Evolutionary conservation across 2,113 vertebrate genomes (phyloP).

Genomic region (Gobiocypris rarus): DNA sequence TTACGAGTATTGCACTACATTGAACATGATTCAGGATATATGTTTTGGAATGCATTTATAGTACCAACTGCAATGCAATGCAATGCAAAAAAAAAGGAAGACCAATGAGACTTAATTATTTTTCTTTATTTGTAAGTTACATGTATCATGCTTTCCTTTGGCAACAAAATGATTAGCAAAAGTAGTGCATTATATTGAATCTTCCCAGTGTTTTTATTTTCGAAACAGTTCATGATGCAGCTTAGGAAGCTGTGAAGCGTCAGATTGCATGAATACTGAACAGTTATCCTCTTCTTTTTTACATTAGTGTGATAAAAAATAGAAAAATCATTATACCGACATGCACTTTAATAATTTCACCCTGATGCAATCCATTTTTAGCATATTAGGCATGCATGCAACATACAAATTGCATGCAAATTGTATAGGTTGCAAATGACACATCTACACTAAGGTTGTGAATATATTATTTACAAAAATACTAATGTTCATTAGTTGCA

Average conservation of each 20-base stretch:
- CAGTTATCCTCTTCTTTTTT: not conserved
- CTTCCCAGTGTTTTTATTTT: not conserved
- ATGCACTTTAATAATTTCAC: not conserved
- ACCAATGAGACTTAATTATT: not conserved
- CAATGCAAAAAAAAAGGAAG: not conserved
- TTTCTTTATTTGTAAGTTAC: slow-evolving; percentile 32
- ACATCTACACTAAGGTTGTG: not conserved
- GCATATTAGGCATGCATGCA: not conserved
- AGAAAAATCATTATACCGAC: not conserved
- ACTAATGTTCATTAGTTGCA: not conserved
- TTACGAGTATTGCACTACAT: not conserved
- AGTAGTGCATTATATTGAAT: not conserved
- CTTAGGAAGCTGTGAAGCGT: not conserved
- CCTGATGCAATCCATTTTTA: not conserved
- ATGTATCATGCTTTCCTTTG: slow-evolving; percentile 31
- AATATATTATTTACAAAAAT: not conserved
- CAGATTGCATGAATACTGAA: not conserved
- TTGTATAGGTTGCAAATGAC: not conserved
- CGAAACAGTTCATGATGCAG: not conserved
- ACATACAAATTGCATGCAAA: too few species aligned
- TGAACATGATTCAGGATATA: not conserved
- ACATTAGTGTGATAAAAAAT: slow-evolving; percentile 10
- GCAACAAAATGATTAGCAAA: slow-evolving; percentile 15
- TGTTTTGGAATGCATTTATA: not conserved
- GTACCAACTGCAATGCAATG: not conserved